Evolutionary conservation across 2,888 invertebrate genomes (phyloP).

Genomic region (Ceramica pisi): DNA sequence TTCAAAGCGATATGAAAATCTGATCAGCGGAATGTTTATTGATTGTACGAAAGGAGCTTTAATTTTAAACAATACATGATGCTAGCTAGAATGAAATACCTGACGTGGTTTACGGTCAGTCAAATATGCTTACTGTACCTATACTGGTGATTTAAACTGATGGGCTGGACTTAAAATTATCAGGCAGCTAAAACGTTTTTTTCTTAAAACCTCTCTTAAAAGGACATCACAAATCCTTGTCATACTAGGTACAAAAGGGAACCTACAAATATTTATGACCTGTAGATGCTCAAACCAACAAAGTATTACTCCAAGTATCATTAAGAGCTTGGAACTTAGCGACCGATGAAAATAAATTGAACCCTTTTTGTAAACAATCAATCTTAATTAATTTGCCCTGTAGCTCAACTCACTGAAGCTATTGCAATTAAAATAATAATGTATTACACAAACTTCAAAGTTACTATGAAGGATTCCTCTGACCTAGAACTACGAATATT

Average conservation of each 20-base stretch:
- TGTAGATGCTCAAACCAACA: background rate
- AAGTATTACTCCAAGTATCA: background rate
- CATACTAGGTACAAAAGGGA: background rate
- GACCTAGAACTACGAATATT: constrained; percentile 13
- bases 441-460: constrained; percentile 30
- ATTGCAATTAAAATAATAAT: constrained; percentile 21
- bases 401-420: constrained; percentile 11
- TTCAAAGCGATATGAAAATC: constrained; percentile 32
- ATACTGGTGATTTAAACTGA: background rate
- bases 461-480: constrained; percentile 3
- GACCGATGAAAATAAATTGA: constrained; percentile 24
- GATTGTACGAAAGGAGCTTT: constrained; percentile 9
- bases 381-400: constrained; percentile 23
- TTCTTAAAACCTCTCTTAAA: background rate
- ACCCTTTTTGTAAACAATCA: constrained; percentile 13
- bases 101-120: background rate
- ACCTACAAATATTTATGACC: no score
- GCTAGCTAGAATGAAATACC: constrained; percentile 6
- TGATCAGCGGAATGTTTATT: constrained; percentile 12
- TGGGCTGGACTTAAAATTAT: background rate
- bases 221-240: background rate
- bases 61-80: constrained; percentile 15
- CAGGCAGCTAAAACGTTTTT: background rate
- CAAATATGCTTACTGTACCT: no score
- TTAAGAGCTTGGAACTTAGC: background rate